phyloP scores from a whole-genome alignment of 2,113 vertebrate genomes.

The Paraplagusia blochii region DNA sequence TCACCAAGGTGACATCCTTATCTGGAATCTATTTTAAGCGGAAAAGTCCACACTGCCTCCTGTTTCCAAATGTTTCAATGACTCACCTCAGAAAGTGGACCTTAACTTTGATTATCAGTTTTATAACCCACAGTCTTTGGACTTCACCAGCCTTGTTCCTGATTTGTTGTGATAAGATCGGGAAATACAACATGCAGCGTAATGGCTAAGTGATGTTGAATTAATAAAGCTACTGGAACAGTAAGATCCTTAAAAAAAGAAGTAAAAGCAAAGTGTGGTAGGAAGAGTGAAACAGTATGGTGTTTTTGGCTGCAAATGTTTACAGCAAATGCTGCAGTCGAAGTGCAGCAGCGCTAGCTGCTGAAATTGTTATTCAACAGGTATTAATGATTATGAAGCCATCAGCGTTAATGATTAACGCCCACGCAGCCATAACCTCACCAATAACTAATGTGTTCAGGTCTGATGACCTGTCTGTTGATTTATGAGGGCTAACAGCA shows the following conservation, averaged over 20 bases:
- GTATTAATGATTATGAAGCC: conserved; percentile 39
- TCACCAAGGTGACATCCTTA: conserved; percentile 49
- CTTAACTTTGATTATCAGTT: conserved; percentile 51
- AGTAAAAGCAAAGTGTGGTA: neutral
- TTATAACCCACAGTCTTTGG: conserved; percentile 58
- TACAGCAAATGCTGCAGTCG: neutral
- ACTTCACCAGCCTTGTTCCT: conserved; percentile 39
- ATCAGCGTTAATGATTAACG: conserved; percentile 51
- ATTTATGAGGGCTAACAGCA: too few species aligned
- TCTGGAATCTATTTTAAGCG: conserved; percentile 50
- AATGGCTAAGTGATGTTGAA: neutral
- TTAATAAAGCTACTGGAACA: neutral
- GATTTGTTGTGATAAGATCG: conserved; percentile 47
- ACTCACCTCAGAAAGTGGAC: conserved; percentile 40
- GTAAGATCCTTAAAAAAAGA: neutral
- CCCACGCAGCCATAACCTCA: conserved; percentile 6
- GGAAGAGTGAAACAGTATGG: too few species aligned
- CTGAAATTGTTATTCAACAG: conserved; percentile 22
- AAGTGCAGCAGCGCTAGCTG: neutral
- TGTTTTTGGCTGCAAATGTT: too few species aligned
- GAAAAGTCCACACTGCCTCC: neutral
- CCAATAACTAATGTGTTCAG: neutral
- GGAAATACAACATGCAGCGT: conserved; percentile 8
- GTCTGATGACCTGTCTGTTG: conserved; percentile 1
- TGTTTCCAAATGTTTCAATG: conserved; percentile 21